Percentiles rank a stretch among this genome's conserved stretches.
Conservation (phyloP, 2,113 vertebrate species). For the Grantiella picta region DNA sequence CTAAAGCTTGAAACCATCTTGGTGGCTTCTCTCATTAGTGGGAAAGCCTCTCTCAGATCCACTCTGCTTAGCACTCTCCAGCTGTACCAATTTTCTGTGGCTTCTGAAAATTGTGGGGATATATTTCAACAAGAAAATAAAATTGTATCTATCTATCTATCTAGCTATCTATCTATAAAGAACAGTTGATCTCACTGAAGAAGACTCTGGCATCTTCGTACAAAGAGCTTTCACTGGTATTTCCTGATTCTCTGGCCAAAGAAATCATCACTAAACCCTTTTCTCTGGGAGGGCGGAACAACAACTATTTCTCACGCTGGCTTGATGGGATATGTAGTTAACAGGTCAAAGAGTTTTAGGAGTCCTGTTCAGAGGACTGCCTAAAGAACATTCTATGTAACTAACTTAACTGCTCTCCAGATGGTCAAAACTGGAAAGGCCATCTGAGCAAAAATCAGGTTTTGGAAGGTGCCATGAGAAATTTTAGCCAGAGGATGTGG, state of each 20-base stretch:
- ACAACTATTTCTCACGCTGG: slow-evolving; percentile 55
- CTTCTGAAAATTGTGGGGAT: slow-evolving; percentile 50
- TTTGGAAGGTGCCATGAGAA: slow-evolving; percentile 44
- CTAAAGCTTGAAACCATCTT: neutral
- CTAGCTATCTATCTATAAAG: neutral
- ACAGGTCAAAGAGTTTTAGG: slow-evolving; percentile 40
- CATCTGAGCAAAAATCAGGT: slow-evolving; percentile 44
- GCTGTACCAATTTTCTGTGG: slow-evolving; percentile 45
- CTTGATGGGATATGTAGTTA: slow-evolving; percentile 52
- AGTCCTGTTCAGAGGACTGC: slow-evolving; percentile 12
- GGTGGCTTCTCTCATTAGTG: neutral
- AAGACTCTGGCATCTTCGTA: slow-evolving; percentile 61
- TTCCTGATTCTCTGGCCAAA: slow-evolving; percentile 66
- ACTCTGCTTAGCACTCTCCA: slow-evolving; percentile 33
- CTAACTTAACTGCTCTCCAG: slow-evolving; percentile 32
- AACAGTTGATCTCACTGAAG: slow-evolving; percentile 65
- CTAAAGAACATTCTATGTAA: slow-evolving; percentile 20
- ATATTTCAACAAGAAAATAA: slow-evolving; percentile 17
- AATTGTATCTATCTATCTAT: neutral
- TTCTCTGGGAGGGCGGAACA: slow-evolving; percentile 1
- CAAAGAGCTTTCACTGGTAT: slow-evolving; percentile 64
- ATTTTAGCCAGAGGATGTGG: slow-evolving; percentile 45
- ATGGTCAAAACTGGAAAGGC: slow-evolving; percentile 52
- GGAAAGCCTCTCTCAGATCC: slow-evolving; percentile 19
- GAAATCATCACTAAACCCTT: slow-evolving; percentile 56